Conservation (phyloP, 1,140 invertebrate genomes). For the Macrotrachela quadricornifera region DNA sequence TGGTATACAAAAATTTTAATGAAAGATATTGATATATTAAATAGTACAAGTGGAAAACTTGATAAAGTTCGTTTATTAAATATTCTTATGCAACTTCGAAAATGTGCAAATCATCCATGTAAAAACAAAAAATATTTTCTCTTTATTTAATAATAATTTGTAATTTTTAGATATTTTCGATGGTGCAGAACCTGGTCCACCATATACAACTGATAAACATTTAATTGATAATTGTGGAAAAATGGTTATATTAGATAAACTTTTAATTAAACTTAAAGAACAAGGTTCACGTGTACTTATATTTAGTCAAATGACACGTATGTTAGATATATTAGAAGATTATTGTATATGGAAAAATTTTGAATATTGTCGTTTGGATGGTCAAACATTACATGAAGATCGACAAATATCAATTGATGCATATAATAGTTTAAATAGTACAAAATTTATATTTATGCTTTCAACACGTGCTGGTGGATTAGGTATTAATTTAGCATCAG, state of each 20-base stretch:
- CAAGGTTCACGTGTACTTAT: conserved; percentile 83
- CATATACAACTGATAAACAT: conserved; percentile 93
- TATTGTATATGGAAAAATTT: conserved; percentile 82
- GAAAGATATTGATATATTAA: conserved; percentile 97
- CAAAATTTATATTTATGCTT: conserved; percentile 94
- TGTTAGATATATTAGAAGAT: conserved; percentile 96
- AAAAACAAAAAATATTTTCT: too few species aligned
- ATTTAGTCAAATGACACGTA: conserved; percentile 96
- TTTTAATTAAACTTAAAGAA: conserved; percentile 67
- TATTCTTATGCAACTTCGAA: conserved; percentile 87
- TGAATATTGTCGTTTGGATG: conserved; percentile 83
- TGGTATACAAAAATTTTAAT: conserved; percentile 95
- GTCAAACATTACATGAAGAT: conserved; percentile 88
- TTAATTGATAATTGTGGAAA: conserved; percentile 82
- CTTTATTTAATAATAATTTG: too few species aligned
- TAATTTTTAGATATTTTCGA: conserved; percentile 97
- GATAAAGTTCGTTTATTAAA: conserved; percentile 83
- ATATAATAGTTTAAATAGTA: conserved; percentile 64
- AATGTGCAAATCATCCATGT: conserved; percentile 95
- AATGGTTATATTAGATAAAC: conserved; percentile 81
- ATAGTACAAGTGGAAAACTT: conserved; percentile 73
- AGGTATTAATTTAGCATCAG: conserved; percentile 92
- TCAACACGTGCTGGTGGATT: conserved; percentile 91
- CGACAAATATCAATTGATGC: conserved; percentile 75
- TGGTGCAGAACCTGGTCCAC: conserved; percentile 87